Base-by-base conservation (phyloP, 2,113 vertebrate species). In the Callopanchax toddi region DNA sequence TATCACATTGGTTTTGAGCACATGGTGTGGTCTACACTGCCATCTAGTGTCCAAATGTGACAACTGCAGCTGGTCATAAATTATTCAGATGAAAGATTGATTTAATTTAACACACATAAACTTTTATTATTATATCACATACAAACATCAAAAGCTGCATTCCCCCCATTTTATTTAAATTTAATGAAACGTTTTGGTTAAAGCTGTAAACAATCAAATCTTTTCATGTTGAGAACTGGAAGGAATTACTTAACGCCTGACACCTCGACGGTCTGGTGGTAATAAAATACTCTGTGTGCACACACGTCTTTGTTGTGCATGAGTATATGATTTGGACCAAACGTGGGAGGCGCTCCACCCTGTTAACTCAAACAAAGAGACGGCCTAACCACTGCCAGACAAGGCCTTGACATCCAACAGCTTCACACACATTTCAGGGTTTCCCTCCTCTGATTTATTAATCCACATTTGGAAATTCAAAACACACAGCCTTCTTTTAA, bases 331-430 rank as follows among this genome's bases (percentile, higher is more conserved):
- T 67, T 76, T 73, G 44, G 17, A 48, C 36, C 18, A 20, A 57
- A 74, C 65, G 77, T 74, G 65, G 69, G 81, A 69, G 66, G 55
- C 45, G 54, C 74, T 82, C 75, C 79, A 71, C 77, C 81, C 81
- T 68, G 51, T 60, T 71, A 63, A 67, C 58, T 72, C 67, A 61
- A 76, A 86, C 83, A 86, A 83, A 81, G 75, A 44, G 18, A 65
- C 78, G 66, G 29, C 54, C 46, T 85, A 89, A 89, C 61, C 74
- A 64, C 56, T 82, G 25, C 79, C 87, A 89, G 85, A 83, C n/a
- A n/a, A n/a, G n/a, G n/a, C 70, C 23, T 68, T 16, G 5, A 18
- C 65, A 60, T 79, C 12, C 43, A 46, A 11, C 43, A 52, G 10
- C 26, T 46, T 66, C n/a, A n/a, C 21, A 36, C 22, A 59, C 29